Base-by-base conservation (phyloP, 2,113 vertebrate genomes). In the Ammodytes marinus region DNA sequence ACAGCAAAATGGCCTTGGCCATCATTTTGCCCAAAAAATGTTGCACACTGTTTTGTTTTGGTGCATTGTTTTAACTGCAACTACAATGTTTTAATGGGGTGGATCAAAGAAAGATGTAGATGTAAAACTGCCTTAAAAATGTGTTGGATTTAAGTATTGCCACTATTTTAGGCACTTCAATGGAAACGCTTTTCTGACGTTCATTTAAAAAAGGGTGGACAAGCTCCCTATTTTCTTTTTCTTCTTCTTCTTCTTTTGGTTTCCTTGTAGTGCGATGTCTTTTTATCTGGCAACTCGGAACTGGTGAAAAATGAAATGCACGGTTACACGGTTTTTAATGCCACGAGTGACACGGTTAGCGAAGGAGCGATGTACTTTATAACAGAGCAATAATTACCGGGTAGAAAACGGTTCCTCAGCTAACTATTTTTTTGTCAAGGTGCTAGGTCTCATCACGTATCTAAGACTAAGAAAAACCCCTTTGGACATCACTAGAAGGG, bases 361-460 rank as follows among this genome's bases (percentile, higher is more conserved):
- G 15, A 69, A 69, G 73, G 77, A 53, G 76, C 81, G 86, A 57
- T 74, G 60, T 90, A 92, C 77, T 87, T 27, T 27, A 27, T 87
- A 92, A 92, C 92, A 91, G 94, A 95, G 95, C 95, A 96, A 96
- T 96, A 96, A 96, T 94, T 87, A 92, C 90, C 88, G 90, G 91
- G 84, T 87, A 83, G 77, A 91, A 89, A 74, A 27, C 27, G 45
- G 82, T 87, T 86, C 89, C 87, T 91, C 86, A 75, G 77, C 74
- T 85, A 88, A 90, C 27, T 82, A 88, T 59, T 65, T 60, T 89
- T 75, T 27, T 27, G 27, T 27, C 27, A 91, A 94, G 94, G 94
- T 95, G 93, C 94, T 94, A 93, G 92, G 88, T 88, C 81, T 92
- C 89, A 82, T 86, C 53, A 60, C 63, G 84, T 67, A 69, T 74